Evolutionary conservation across 2,888 invertebrate genomes (phyloP).

Genomic region (Brenthis hecate): DNA sequence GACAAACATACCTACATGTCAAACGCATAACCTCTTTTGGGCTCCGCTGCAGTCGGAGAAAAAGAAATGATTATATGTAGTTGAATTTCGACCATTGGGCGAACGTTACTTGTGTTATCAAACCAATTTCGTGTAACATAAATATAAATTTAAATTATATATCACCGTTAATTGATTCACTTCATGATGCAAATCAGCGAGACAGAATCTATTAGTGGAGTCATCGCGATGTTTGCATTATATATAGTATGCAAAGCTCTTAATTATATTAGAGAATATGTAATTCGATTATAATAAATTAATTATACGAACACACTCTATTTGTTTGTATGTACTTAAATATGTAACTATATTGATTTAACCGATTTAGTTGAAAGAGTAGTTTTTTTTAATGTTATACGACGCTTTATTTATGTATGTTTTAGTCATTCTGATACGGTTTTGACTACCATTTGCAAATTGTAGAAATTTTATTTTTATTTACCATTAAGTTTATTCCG

Average conservation of each 20-base stretch:
- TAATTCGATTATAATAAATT: conserved; percentile 30
- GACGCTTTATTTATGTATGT: too few relatives aligned
- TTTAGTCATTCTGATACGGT: too few relatives aligned
- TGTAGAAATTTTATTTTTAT: too few relatives aligned
- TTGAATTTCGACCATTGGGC: background rate
- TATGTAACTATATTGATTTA: too few relatives aligned
- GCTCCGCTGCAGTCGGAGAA: too few relatives aligned
- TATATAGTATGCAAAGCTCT: conserved; percentile 24
- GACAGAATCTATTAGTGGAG: conserved; percentile 52
- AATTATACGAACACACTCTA: conserved; percentile 15
- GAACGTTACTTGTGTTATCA: background rate
- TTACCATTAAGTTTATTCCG: too few relatives aligned
- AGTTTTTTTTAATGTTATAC: too few relatives aligned
- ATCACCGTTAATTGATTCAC: conserved; percentile 42
- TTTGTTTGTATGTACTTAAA: too few relatives aligned
- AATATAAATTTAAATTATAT: conserved; percentile 31
- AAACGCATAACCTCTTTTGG: background rate
- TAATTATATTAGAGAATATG: conserved; percentile 30
- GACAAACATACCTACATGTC: too few relatives aligned
- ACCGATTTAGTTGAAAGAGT: too few relatives aligned
- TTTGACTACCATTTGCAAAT: too few relatives aligned
- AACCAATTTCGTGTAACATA: background rate
- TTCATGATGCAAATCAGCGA: conserved; percentile 53
- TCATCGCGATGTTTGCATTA: conserved; percentile 9
- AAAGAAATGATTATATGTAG: too few relatives aligned